Percentiles rank a stretch among this genome's conserved stretches.
Evolutionary conservation across 2,113 vertebrate genomes (phyloP).

Genomic region (Condylura cristata): DNA sequence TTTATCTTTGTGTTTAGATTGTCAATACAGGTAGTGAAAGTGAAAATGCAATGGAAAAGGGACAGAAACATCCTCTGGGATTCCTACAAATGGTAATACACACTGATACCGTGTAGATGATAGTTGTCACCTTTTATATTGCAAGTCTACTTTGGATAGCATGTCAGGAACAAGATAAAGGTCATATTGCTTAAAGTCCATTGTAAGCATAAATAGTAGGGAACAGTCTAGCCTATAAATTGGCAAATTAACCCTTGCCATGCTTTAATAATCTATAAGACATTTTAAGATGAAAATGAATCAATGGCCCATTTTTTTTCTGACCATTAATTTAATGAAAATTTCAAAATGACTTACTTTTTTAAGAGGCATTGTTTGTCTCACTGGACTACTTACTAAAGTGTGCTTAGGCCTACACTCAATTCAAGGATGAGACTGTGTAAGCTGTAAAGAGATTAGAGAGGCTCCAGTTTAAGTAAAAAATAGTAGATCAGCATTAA

Average conservation of each 20-base stretch:
- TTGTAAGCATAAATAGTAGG: background rate
- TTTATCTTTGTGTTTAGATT: background rate
- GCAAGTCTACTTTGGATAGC: background rate
- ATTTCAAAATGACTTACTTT: constrained; percentile 31
- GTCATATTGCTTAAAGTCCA: constrained; percentile 3
- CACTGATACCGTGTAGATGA: background rate
- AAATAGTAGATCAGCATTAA: background rate
- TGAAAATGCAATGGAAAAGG: background rate
- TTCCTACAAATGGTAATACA: background rate
- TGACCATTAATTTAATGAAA: constrained; percentile 24
- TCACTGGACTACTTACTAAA: background rate
- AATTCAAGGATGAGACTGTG: too few relatives aligned
- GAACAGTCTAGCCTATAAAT: background rate
- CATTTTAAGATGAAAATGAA: constrained; percentile 43
- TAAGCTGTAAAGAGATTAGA: background rate
- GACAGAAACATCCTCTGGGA: background rate
- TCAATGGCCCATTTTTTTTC: constrained; percentile 10
- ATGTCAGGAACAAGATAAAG: constrained; percentile 29
- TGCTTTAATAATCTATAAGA: background rate
- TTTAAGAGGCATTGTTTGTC: constrained; percentile 12
- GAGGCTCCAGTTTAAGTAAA: background rate
- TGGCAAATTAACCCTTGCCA: constrained; percentile 48
- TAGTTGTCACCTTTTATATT: background rate
- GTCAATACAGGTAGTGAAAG: background rate
- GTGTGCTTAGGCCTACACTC: background rate